A percentile compares a stretch with the other conserved stretches of the same genome.
phyloP scores from a whole-genome alignment of 2,113 vertebrate genomes.

The Sigmodon hispidus region DNA sequence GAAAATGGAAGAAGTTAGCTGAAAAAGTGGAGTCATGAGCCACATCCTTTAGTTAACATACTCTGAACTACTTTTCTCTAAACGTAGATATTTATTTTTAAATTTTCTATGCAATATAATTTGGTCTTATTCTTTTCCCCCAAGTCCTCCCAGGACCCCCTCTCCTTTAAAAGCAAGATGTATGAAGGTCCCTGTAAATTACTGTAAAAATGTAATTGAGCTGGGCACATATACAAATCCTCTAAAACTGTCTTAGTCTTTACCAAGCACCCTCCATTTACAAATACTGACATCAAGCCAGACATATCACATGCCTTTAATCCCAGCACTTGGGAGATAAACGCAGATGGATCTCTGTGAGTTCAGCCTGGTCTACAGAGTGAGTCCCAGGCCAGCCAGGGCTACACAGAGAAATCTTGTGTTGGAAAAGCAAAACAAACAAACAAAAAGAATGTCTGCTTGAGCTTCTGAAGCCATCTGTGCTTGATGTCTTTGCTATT shows the following conservation, averaged over 20 bases:
- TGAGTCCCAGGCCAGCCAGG: not conserved
- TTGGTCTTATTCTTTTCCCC: not conserved
- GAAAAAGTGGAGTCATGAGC: slow-evolving; percentile 62
- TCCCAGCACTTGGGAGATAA: not conserved
- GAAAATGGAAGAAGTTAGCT: slow-evolving; percentile 90
- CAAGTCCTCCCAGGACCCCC: not conserved
- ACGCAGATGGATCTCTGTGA: not conserved
- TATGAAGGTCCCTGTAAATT: not conserved
- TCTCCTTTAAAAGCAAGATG: not conserved
- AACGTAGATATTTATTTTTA: not conserved
- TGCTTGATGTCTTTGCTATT: not conserved
- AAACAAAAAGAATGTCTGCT: slow-evolving; percentile 53
- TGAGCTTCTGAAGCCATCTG: not conserved
- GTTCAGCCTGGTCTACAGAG: too few species aligned
- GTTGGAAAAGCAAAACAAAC: not conserved
- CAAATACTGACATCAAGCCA: not conserved
- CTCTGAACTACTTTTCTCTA: not conserved
- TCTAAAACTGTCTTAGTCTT: not conserved
- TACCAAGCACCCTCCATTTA: not conserved
- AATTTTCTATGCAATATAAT: not conserved
- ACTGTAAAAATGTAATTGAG: not conserved
- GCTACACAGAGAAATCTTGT: not conserved
- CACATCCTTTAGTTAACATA: not conserved
- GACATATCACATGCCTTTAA: not conserved
- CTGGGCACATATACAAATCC: not conserved